Base-by-base conservation (phyloP, 1,140 invertebrate species). In the Brachystomella parvula region DNA sequence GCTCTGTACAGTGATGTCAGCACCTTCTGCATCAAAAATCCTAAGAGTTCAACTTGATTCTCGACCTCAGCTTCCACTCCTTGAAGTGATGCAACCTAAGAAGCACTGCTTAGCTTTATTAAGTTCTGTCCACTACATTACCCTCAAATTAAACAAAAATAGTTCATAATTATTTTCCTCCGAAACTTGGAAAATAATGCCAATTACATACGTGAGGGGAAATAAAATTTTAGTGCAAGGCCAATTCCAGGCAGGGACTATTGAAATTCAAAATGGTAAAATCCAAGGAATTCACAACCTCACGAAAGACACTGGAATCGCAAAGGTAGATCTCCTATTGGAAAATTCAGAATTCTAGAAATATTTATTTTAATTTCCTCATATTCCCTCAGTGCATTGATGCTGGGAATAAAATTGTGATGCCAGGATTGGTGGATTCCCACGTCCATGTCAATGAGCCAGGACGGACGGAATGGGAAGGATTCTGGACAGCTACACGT, bases 361-460 rank as follows among this genome's bases (percentile, higher is more conserved):
- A 6, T 60, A 44, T 3, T 30, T 56, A n/a, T 53, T 53, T 31
- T 3, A 31, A 39, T 1, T 44, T n/a, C n/a, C n/a, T 26, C 3
- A 12, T 64, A 15, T 32, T n/a, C n/a, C 19, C 75, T 2, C 35
- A 83, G 83, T 76, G 85, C 1, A 76, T 82, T 19, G 83, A 87
- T 76, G 84, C 82, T 59, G 85, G 83, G 1, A 77, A 83, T 47
- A 68, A 79, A 47, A 78, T 86, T 1, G 65, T 89, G 24, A 84
- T 94, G 80, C 85, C 91, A 15, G 92, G 88, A 24, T 78, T 94
- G 1, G 89, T 95, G 47, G 92, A 94, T 78, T 84, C 90, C 0
- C 91, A 94, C 75, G 90, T 94, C 0, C 90, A 94, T 74, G 82
- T 94, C 2, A 86, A 92, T 71, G 91, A 94, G 76, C 92, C 91